Base-by-base conservation (phyloP, 2,888 invertebrate genomes). In the Megalurothrips usitatus region DNA sequence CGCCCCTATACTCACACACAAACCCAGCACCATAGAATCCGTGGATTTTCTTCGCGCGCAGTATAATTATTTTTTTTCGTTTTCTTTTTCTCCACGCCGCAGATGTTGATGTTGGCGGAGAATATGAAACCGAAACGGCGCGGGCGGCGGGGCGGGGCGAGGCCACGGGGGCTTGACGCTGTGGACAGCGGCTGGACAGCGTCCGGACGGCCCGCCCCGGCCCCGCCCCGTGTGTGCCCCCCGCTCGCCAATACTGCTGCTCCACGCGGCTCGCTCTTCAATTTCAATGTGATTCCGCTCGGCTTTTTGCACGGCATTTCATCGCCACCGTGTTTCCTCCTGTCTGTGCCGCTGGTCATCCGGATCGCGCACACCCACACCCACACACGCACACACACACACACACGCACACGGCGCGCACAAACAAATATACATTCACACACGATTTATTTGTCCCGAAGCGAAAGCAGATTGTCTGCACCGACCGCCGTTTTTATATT, bases 251-350 rank as follows among this genome's bases (percentile, higher is more conserved):
- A 58, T 58, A 19, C n/a, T n/a, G 14, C 19, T 17, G 14, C n/a
- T n/a, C n/a, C n/a, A n/a, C 52, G 52, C 68, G 23, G 68, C 68
- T 26, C 11, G 26, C 68, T 26, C 68, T 75, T 23, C 68, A 23
- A 75, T 75, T 75, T 75, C 23, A 75, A 12, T 75, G 68, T 26
- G 68, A 75, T 75, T 75, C 68, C 68, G n/a, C 58, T 19, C 34
- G 34, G 34, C 34, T 43, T 43, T 43, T 43, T 43, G 34, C 58
- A 58, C n/a, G 58, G 58, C 58, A 19, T 58, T 58, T 58, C 17
- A 58, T 19, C 58, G 58, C 58, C 58, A 10, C 58, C 58, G n/a
- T n/a, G 58, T 58, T n/a, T 43, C 34, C 34, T 6, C 34, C 34
- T 43, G 34, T 43, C 34, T 43, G 34, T 43, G 34, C 34, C 34